These are phyloP conservation scores for Sericinus montela DNA, from an alignment of 2,888 invertebrate genomes.

Conservation along the genomic window DNA sequence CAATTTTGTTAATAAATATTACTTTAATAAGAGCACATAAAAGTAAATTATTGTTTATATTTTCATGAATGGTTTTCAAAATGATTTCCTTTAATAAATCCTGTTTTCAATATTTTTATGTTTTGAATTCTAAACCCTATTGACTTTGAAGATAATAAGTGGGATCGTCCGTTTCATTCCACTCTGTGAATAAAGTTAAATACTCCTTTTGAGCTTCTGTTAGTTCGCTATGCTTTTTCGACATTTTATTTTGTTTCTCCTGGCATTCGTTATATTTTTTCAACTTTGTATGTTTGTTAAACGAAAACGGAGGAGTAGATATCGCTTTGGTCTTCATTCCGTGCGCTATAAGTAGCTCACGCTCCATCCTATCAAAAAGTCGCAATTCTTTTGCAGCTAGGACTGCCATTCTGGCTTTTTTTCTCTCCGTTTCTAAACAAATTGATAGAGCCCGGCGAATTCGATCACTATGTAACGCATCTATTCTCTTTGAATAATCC, in stretches of 20 bases:
- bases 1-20: slow-evolving; percentile 68
- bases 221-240: no score
- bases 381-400: slow-evolving; percentile 79
- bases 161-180: no score
- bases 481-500: slow-evolving; percentile 71
- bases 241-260: no score
- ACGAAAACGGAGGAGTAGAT: slow-evolving; percentile 2
- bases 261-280: neutral
- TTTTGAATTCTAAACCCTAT: slow-evolving; percentile 14
- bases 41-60: slow-evolving; percentile 55
- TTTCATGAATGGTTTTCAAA: slow-evolving; percentile 56
- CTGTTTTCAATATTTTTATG: slow-evolving; percentile 61
- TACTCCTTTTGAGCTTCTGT: no score
- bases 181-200: no score
- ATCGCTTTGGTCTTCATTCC: slow-evolving; percentile 30
- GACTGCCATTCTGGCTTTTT: slow-evolving; percentile 70
- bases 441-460: slow-evolving; percentile 73
- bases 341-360: slow-evolving; percentile 60
- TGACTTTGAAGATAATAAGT: no score
- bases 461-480: slow-evolving; percentile 72
- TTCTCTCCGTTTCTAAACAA: slow-evolving; percentile 70
- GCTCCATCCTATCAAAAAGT: slow-evolving; percentile 66
- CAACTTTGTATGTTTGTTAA: slow-evolving; percentile 2
- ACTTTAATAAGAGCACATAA: slow-evolving; percentile 56
- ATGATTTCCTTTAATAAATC: slow-evolving; percentile 67